Percentiles rank a stretch among this genome's conserved stretches.
These are phyloP conservation scores for Palaemon carinicauda DNA, from an alignment of 1,140 invertebrate species.

Conservation along the genomic window DNA sequence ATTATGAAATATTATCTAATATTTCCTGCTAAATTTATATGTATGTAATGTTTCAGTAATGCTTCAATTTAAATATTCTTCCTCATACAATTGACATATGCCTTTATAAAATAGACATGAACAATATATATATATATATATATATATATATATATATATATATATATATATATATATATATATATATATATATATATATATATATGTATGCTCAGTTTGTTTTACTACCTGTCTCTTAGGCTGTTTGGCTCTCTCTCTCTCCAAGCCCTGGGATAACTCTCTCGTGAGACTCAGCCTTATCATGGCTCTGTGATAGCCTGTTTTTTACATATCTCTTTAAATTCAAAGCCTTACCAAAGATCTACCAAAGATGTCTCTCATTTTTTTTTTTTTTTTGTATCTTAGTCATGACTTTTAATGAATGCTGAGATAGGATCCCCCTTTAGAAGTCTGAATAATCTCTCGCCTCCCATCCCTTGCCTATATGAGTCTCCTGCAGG, in stretches of 20 bases:
- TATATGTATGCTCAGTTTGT: neutral
- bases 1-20: too few species aligned
- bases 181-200: too few species aligned
- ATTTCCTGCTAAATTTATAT: too few species aligned
- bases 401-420: conserved; percentile 22
- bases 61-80: too few species aligned
- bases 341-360: conserved; percentile 50
- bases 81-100: neutral
- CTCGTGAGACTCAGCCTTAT: conserved; percentile 52
- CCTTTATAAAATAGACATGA: neutral
- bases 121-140: too few species aligned
- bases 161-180: too few species aligned
- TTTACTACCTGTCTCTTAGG: too few species aligned
- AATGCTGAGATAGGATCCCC: neutral
- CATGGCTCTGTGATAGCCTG: conserved; percentile 47
- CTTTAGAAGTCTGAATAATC: neutral
- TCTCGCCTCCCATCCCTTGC: neutral
- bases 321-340: conserved; percentile 47
- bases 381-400: conserved; percentile 48
- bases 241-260: neutral
- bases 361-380: conserved; percentile 39
- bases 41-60: too few species aligned
- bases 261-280: conserved; percentile 34
- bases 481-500: neutral
- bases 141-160: too few species aligned